Evolutionary conservation across 2,888 invertebrate genomes (phyloP).

Genomic region (Diarsia rubi): DNA sequence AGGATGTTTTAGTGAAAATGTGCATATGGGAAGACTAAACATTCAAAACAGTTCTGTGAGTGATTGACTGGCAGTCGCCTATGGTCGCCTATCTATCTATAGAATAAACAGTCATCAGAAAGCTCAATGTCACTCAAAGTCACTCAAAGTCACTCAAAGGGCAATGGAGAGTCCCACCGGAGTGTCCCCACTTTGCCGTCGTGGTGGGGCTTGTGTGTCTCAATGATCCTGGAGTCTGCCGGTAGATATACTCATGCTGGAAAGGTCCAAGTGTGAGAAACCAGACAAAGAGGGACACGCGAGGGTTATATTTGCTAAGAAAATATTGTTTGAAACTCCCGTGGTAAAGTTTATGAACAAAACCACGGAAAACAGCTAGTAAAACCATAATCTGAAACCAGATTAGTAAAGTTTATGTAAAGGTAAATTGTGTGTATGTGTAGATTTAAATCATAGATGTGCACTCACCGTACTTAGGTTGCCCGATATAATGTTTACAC

Average conservation of each 20-base stretch:
- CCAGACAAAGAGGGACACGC: too few species aligned
- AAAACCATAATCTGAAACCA: slow-evolving; percentile 8
- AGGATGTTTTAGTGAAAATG: not conserved
- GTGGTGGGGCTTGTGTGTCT: too few species aligned
- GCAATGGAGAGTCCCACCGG: too few species aligned
- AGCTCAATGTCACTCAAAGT: too few species aligned
- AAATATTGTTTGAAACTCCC: not conserved
- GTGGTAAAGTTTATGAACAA: not conserved
- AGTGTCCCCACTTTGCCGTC: too few species aligned
- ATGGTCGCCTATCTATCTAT: not conserved
- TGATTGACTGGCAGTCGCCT: too few species aligned
- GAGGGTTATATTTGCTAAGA: too few species aligned
- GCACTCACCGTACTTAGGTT: not conserved
- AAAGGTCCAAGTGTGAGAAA: too few species aligned
- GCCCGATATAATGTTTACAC: not conserved
- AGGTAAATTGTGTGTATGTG: slow-evolving; percentile 9
- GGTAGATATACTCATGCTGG: too few species aligned
- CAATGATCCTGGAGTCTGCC: too few species aligned
- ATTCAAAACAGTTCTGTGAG: not conserved
- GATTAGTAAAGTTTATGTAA: slow-evolving; percentile 18
- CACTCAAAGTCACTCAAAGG: too few species aligned
- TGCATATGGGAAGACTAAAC: not conserved
- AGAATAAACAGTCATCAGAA: too few species aligned
- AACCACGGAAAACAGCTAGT: not conserved
- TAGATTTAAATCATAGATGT: slow-evolving; percentile 15